phyloP scores from a whole-genome alignment of 2,888 invertebrate genomes.

The Rhaphigaster nebulosa region DNA sequence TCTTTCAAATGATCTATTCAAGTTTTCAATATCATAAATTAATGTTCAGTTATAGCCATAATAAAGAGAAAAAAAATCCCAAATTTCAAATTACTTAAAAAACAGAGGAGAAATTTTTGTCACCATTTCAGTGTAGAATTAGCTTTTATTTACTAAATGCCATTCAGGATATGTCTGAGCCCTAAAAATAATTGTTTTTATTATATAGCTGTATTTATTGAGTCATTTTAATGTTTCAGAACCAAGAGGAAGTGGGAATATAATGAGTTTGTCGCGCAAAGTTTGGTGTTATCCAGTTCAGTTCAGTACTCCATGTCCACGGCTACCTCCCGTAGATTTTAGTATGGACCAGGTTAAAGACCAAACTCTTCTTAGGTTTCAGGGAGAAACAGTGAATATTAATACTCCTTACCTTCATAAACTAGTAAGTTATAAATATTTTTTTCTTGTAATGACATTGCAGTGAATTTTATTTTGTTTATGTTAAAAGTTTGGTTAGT shows the following conservation, averaged over 20 bases:
- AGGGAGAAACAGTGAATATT: slow-evolving; percentile 87
- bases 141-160: no score
- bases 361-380: slow-evolving; percentile 87
- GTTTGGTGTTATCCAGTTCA: slow-evolving; percentile 97
- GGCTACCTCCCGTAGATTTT: slow-evolving; percentile 89
- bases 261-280: slow-evolving; percentile 73
- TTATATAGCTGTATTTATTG: background rate
- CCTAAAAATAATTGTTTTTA: no score
- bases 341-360: slow-evolving; percentile 81
- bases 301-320: slow-evolving; percentile 87
- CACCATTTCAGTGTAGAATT: no score
- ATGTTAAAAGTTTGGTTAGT: background rate
- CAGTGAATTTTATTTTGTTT: background rate
- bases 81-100: no score
- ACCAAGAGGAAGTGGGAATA: slow-evolving; percentile 68
- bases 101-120: no score
- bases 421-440: slow-evolving; percentile 74
- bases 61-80: no score
- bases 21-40: no score
- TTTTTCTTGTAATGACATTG: background rate
- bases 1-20: no score
- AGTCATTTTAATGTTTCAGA: slow-evolving; percentile 17
- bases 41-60: no score
- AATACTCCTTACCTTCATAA: slow-evolving; percentile 92
- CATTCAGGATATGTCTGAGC: no score